Conservation (phyloP, 2,888 invertebrate genomes). For the Scaptomyza tumidula region DNA sequence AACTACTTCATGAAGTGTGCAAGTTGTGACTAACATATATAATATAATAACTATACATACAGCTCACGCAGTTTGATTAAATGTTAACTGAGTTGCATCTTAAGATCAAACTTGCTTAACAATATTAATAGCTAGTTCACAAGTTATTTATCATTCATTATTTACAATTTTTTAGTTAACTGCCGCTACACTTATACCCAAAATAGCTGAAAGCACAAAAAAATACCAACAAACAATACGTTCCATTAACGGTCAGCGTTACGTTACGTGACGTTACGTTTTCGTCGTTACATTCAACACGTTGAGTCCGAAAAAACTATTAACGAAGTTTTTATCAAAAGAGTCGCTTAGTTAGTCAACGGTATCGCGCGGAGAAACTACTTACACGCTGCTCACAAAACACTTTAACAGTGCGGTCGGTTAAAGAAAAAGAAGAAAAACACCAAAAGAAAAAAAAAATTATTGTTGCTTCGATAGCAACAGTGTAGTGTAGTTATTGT, state of each 20-base stretch:
- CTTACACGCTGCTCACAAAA: slow-evolving; percentile 29
- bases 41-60: too few species aligned
- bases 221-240: slow-evolving; percentile 36
- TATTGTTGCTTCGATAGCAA: slow-evolving; percentile 17
- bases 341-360: slow-evolving; percentile 61
- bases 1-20: too few species aligned
- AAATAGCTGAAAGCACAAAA: slow-evolving; percentile 15
- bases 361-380: slow-evolving; percentile 68
- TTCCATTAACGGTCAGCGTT: neutral
- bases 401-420: slow-evolving; percentile 25
- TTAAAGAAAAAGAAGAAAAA: slow-evolving; percentile 13
- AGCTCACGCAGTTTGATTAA: too few species aligned
- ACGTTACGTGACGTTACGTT: slow-evolving; percentile 21
- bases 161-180: neutral
- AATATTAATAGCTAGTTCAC: neutral
- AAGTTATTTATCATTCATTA: neutral
- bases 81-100: too few species aligned
- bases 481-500: slow-evolving; percentile 11
- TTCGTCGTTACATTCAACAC: slow-evolving; percentile 35
- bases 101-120: too few species aligned
- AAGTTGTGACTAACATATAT: too few species aligned
- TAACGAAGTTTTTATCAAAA: slow-evolving; percentile 52
- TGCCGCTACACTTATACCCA: neutral
- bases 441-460: slow-evolving; percentile 19
- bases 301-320: slow-evolving; percentile 48